A percentile compares a stretch with the other conserved stretches of the same genome.
Conservation (phyloP, 2,113 vertebrate species). For the Macrotus californicus region DNA sequence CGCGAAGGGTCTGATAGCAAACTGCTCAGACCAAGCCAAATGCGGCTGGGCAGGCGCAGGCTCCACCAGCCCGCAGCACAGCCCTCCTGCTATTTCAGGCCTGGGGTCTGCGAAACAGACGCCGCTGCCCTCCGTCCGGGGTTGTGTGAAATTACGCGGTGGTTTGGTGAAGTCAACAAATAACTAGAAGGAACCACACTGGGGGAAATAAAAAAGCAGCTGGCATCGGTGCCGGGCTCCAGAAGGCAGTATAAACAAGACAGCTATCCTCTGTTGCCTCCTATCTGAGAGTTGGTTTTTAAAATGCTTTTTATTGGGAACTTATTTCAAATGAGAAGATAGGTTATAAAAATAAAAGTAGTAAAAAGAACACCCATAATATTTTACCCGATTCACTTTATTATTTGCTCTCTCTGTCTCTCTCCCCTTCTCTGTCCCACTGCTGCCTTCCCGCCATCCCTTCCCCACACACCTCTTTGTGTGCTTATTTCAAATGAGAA, state of each 20-base stretch:
- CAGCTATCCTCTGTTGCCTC: background rate
- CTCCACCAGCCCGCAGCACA: background rate
- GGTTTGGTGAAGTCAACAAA: constrained; percentile 73
- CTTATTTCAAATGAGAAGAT: background rate
- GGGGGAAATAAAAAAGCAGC: constrained; percentile 50
- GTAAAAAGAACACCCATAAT: background rate
- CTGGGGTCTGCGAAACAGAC: constrained; percentile 32
- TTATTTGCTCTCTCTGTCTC: background rate
- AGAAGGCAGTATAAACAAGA: constrained; percentile 28
- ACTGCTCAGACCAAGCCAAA: background rate
- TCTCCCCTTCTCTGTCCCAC: too few relatives aligned
- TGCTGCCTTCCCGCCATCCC: rapidly evolving
- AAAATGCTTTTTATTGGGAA: background rate
- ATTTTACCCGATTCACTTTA: background rate
- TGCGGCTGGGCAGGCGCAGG: background rate
- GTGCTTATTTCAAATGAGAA: too few relatives aligned
- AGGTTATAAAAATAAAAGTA: background rate
- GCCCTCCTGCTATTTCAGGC: constrained; percentile 63
- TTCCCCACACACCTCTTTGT: too few relatives aligned
- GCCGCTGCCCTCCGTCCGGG: constrained; percentile 47
- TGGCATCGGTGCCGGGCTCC: background rate
- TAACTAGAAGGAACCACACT: constrained; percentile 49
- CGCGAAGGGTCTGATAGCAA: background rate
- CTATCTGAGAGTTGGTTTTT: constrained; percentile 38
- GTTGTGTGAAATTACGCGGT: constrained; percentile 62